phyloP scores from a whole-genome alignment of 2,797 vertebrate species.

The Pelochelys cantorii region DNA sequence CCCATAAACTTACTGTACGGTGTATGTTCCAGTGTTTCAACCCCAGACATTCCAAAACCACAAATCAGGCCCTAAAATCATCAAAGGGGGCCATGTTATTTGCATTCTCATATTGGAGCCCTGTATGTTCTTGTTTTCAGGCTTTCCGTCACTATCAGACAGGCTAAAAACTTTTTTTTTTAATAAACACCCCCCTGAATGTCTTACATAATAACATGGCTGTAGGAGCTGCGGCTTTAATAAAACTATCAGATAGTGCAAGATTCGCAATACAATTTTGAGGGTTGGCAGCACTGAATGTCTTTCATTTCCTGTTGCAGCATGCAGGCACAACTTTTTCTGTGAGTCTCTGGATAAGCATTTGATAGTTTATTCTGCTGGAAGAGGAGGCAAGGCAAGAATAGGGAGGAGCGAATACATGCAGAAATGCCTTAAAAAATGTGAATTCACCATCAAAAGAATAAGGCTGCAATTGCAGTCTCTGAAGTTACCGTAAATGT shows the following conservation, averaged over 20 bases:
- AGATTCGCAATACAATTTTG: not conserved
- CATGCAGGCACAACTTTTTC: not conserved
- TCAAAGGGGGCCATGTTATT: not conserved
- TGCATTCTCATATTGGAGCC: not conserved
- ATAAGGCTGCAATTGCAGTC: not conserved
- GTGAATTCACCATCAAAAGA: not conserved
- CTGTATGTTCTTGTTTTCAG: not conserved
- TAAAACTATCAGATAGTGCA: not conserved
- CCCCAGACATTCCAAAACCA: not conserved
- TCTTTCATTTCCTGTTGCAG: not conserved
- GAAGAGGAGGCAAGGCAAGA: not conserved
- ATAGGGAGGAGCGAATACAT: not conserved
- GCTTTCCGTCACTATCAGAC: not conserved
- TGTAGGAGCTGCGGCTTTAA: not conserved
- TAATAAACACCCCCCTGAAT: too few relatives aligned
- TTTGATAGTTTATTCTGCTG: conserved; percentile 24
- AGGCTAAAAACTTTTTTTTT: not conserved
- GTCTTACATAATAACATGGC: not conserved
- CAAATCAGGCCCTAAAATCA: not conserved
- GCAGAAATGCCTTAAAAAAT: not conserved
- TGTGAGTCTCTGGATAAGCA: not conserved
- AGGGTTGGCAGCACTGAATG: not conserved
- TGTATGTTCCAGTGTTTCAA: not conserved
- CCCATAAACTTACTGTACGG: accelerated
- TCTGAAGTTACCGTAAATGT: not conserved